Evolutionary conservation across 1,140 invertebrate genomes (phyloP).

Genomic region (Macrosteles quadrilineatus): DNA sequence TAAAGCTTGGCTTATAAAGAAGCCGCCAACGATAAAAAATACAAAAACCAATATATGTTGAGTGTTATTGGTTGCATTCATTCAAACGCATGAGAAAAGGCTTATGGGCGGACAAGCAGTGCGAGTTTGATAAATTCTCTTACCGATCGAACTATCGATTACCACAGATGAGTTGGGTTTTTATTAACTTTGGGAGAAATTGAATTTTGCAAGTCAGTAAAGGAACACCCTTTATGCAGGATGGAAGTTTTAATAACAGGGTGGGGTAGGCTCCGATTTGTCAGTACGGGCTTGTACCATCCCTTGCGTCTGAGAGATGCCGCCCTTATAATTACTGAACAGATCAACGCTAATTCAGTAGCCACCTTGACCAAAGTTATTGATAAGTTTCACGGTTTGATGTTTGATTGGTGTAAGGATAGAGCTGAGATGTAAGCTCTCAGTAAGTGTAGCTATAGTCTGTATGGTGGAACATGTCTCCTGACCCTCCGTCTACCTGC

Average conservation of each 20-base stretch:
- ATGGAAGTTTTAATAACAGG: conserved; percentile 6
- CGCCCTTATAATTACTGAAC: conserved; percentile 25
- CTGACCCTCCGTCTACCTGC: no score
- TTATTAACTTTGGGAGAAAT: neutral
- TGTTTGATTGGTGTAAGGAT: neutral
- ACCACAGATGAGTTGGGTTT: neutral
- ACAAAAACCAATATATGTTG: no score
- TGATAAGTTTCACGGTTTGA: conserved; percentile 27
- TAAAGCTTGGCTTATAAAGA: no score
- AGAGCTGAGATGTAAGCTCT: no score
- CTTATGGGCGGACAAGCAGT: no score
- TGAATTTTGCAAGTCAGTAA: conserved; percentile 19
- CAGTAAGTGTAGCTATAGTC: no score
- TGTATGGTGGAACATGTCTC: no score
- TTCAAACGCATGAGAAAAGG: no score
- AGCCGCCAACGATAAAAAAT: no score
- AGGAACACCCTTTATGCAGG: neutral
- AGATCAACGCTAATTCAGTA: neutral
- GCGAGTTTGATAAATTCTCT: no score
- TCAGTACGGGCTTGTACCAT: neutral
- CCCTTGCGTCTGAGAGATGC: neutral
- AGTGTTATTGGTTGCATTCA: no score
- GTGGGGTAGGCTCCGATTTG: neutral
- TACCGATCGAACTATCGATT: no score
- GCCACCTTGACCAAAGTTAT: conserved; percentile 19